phyloP scores from a whole-genome alignment of 1,140 invertebrate genomes.

The Macrotrachela quadricornifera region DNA sequence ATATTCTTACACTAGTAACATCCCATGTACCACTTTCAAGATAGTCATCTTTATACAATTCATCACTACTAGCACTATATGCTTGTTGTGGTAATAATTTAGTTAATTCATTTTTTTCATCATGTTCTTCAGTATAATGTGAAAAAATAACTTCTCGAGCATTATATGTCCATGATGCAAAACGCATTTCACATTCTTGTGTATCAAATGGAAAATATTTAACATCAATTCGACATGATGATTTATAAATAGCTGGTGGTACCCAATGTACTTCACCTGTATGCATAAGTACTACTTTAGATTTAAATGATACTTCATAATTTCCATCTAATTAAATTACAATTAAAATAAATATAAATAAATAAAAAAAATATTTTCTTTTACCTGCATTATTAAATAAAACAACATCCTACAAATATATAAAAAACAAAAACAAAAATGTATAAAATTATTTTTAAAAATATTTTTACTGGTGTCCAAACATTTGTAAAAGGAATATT shows the following conservation, averaged over 20 bases:
- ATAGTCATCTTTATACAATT: conserved; percentile 79
- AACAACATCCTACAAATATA: conserved; percentile 97
- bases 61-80: conserved; percentile 82
- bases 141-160: conserved; percentile 58
- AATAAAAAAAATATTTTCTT: conserved; percentile 18
- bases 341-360: background rate
- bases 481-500: conserved; percentile 71
- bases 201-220: conserved; percentile 90
- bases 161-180: conserved; percentile 3
- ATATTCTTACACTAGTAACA: conserved; percentile 76
- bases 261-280: conserved; percentile 84
- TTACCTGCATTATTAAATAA: conserved; percentile 66
- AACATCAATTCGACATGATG: conserved; percentile 95
- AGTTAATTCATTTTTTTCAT: conserved; percentile 45
- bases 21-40: conserved; percentile 91
- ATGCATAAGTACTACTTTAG: conserved; percentile 80
- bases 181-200: conserved; percentile 94
- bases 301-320: conserved; percentile 54
- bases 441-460: conserved; percentile 75
- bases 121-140: conserved; percentile 73
- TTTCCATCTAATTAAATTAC: conserved; percentile 22
- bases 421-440: conserved; percentile 22
- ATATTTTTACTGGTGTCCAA: conserved; percentile 98
- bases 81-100: conserved; percentile 22
- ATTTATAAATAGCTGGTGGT: conserved; percentile 93